Conservation (phyloP, 37 sponge, comb jelly and placozoan species). For the Bolinopsis microptera region DNA sequence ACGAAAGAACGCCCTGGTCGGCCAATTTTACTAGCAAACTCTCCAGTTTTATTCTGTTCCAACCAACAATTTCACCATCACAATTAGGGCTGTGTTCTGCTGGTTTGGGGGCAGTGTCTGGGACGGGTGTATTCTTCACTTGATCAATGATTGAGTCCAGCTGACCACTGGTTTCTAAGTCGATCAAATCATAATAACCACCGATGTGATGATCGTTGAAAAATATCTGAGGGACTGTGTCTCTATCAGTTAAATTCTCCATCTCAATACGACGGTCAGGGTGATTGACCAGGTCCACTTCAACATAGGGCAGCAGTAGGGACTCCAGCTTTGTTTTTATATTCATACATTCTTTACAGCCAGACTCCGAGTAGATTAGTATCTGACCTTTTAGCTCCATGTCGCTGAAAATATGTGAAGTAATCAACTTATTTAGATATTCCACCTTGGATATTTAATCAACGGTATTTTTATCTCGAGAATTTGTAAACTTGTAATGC, state of each 20-base stretch:
- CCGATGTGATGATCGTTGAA: slow-evolving; percentile 82
- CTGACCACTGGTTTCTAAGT: slow-evolving; percentile 21
- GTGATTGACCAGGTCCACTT: slow-evolving; percentile 78
- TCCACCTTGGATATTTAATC: too few relatives aligned
- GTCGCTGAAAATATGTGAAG: too few relatives aligned
- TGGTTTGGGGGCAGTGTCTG: slow-evolving; percentile 23
- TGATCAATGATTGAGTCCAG: background rate
- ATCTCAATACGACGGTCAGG: slow-evolving; percentile 79
- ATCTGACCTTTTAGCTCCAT: slow-evolving; percentile 42
- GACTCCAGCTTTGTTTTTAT: slow-evolving; percentile 56
- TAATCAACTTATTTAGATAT: too few relatives aligned
- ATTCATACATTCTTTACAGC: slow-evolving; percentile 53
- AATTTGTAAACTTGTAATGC: too few relatives aligned
- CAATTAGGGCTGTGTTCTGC: background rate
- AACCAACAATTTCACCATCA: background rate
- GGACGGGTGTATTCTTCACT: slow-evolving; percentile 6
- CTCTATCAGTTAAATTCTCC: slow-evolving; percentile 74
- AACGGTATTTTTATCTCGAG: too few relatives aligned
- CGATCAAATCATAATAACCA: slow-evolving; percentile 14
- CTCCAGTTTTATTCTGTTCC: slow-evolving; percentile 78
- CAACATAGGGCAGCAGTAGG: slow-evolving; percentile 76
- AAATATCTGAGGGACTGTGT: slow-evolving; percentile 89
- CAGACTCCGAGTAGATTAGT: background rate
- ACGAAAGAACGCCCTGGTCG: slow-evolving; percentile 70
- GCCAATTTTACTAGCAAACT: slow-evolving; percentile 77